phyloP scores from a whole-genome alignment of 2,888 invertebrate genomes.

The Hydraecia micacea region DNA sequence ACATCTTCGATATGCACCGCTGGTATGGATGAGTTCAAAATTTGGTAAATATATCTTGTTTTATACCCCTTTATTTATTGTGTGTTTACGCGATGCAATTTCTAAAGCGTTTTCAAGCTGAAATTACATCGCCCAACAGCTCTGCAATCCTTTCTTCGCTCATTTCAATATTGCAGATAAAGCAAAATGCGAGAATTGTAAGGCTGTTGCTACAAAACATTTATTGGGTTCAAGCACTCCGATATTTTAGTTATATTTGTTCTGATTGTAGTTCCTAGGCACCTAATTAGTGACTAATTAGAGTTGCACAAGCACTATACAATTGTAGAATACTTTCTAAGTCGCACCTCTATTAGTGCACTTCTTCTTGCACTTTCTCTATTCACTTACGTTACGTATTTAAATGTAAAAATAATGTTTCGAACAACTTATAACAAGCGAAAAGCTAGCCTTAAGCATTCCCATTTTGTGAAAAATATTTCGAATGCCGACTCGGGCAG shows the following conservation, averaged over 20 bases:
- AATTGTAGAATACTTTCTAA: conserved; percentile 67
- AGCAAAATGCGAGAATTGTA: conserved; percentile 69
- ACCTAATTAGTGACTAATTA: conserved; percentile 70
- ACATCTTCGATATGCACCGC: conserved; percentile 89
- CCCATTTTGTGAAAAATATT: conserved; percentile 24
- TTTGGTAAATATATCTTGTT: conserved; percentile 81
- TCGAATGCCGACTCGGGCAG: conserved; percentile 5
- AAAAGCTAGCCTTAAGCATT: background rate
- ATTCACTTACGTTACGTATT: conserved; percentile 46
- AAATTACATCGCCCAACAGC: conserved; percentile 73
- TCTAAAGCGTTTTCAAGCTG: conserved; percentile 58
- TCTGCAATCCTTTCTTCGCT: conserved; percentile 72
- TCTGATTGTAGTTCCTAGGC: conserved; percentile 64
- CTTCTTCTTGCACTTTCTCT: conserved; percentile 71
- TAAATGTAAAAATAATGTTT: conserved; percentile 32
- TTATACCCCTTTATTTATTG: conserved; percentile 64
- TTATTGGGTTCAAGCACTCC: conserved; percentile 67
- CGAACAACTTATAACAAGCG: background rate
- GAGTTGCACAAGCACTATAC: conserved; percentile 81
- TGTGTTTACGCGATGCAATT: conserved; percentile 68
- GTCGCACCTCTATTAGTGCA: conserved; percentile 79
- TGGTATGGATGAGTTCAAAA: conserved; percentile 88
- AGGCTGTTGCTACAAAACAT: conserved; percentile 68
- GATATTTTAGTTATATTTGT: conserved; percentile 65
- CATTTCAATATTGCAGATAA: conserved; percentile 69